phyloP scores from a whole-genome alignment of 1,140 invertebrate species.

The Lepidurus apus region DNA sequence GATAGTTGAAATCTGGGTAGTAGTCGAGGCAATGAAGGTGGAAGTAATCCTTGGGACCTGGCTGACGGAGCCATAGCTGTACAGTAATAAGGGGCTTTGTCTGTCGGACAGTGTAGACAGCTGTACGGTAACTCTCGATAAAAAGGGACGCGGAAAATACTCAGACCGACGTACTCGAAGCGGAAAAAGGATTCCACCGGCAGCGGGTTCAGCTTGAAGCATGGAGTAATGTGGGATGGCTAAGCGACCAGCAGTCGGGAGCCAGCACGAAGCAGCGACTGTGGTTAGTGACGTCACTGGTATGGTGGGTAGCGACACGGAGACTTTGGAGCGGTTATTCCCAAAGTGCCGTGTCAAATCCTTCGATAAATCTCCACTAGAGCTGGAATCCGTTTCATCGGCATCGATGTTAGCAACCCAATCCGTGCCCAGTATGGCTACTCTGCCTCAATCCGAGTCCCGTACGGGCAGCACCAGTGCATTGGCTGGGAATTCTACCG shows the following conservation, averaged over 20 bases:
- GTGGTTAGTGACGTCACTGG: background rate
- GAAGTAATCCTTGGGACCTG: constrained; percentile 14
- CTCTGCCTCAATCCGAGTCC: background rate
- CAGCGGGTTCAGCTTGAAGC: background rate
- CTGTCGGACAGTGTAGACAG: background rate
- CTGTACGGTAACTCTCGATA: background rate
- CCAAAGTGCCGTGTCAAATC: constrained; percentile 28
- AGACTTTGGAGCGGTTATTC: constrained; percentile 29
- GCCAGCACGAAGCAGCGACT: background rate
- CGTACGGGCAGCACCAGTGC: background rate
- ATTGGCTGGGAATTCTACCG: background rate
- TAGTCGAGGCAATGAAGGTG: background rate
- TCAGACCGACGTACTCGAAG: background rate
- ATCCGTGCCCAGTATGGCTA: background rate
- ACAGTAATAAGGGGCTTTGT: background rate
- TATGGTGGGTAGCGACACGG: background rate
- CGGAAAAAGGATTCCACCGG: background rate
- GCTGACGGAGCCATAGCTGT: background rate
- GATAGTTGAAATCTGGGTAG: background rate
- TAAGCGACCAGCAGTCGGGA: background rate
- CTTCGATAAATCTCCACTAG: background rate
- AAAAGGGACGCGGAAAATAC: background rate
- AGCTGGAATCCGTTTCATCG: background rate
- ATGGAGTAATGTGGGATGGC: constrained; percentile 8
- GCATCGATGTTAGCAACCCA: background rate